Conservation (phyloP, 2,797 vertebrate species). For the Anguilla megastoma region DNA sequence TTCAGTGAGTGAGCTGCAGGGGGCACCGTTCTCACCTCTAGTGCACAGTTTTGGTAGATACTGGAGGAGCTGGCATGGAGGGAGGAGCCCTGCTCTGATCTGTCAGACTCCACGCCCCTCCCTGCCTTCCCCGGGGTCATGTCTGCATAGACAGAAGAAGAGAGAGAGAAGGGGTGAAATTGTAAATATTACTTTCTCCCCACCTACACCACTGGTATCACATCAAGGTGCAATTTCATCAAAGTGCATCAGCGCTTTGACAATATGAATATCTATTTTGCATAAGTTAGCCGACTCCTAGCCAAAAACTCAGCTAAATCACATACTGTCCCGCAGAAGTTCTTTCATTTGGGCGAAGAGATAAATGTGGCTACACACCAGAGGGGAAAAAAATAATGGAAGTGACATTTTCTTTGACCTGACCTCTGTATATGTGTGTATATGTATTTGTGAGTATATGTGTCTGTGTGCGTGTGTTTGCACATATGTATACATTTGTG, state of each 20-base stretch:
- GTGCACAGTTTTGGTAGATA: constrained; percentile 92
- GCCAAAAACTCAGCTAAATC: background rate
- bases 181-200: background rate
- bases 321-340: too few species aligned
- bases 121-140: constrained; percentile 71
- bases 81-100: constrained; percentile 84
- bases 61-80: constrained; percentile 92
- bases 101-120: constrained; percentile 81
- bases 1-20: constrained; percentile 33
- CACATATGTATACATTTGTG: background rate
- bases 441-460: too few species aligned
- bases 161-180: background rate
- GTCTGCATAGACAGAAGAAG: constrained; percentile 51
- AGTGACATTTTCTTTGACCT: too few species aligned
- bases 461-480: too few species aligned
- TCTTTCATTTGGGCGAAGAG: too few species aligned
- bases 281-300: background rate
- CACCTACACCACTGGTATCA: background rate
- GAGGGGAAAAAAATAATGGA: too few species aligned
- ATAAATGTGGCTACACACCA: too few species aligned
- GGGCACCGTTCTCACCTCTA: constrained; percentile 81
- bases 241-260: background rate
- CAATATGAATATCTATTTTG: background rate
- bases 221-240: background rate
- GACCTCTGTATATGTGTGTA: too few species aligned